Conservation (phyloP, 2,113 vertebrate species). For the Chunga burmeisteri region DNA sequence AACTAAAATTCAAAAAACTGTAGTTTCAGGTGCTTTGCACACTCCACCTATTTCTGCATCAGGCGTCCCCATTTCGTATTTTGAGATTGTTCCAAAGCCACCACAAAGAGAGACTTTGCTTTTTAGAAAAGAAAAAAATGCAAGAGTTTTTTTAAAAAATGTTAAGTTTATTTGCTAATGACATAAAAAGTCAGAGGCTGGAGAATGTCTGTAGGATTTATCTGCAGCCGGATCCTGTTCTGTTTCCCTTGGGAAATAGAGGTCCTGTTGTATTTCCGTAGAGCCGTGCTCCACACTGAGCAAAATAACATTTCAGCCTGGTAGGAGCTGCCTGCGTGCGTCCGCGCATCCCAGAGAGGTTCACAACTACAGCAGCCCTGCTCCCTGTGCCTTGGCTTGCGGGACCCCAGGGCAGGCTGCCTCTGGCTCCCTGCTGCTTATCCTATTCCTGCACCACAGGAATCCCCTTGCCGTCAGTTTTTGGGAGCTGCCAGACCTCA, state of each 20-base stretch:
- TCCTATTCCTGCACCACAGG: neutral
- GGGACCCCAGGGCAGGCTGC: neutral
- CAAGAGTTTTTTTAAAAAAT: neutral
- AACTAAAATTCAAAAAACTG: neutral
- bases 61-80: neutral
- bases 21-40: neutral
- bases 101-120: neutral
- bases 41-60: neutral
- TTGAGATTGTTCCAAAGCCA: neutral
- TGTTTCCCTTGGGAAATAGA: neutral
- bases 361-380: neutral
- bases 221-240: neutral
- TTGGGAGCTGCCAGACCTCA: neutral
- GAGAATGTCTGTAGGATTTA: neutral
- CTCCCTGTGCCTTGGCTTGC: neutral
- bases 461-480: neutral
- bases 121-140: neutral
- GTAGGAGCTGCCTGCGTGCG: neutral
- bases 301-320: neutral
- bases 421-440: neutral
- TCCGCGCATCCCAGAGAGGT: neutral
- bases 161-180: neutral
- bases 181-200: neutral
- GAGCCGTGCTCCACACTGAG: neutral
- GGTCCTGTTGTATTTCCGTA: neutral